phyloP scores from a whole-genome alignment of 2,113 vertebrate genomes.

The Hepsetus odoe region DNA sequence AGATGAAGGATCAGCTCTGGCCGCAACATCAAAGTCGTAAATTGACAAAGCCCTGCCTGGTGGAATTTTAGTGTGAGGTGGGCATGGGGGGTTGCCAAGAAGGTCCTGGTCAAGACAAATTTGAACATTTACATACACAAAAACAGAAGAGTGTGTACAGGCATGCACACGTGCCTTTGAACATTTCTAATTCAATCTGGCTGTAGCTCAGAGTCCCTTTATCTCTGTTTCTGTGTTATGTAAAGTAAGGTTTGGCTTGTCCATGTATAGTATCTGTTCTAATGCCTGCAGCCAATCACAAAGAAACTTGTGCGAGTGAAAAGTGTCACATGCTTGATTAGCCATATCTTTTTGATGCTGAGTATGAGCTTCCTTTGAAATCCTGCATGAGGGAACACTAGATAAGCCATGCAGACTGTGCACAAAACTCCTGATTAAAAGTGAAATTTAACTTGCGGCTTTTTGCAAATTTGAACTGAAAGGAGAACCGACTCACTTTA shows the following conservation, averaged over 20 bases:
- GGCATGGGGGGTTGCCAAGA: no score
- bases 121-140: background rate
- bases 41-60: no score
- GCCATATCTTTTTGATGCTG: background rate
- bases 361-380: background rate
- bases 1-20: no score
- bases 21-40: no score
- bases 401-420: background rate
- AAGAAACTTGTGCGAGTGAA: background rate
- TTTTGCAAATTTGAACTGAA: background rate
- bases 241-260: conserved; percentile 6
- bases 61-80: no score
- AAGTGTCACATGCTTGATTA: background rate
- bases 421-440: background rate
- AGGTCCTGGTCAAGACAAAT: no score
- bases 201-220: background rate
- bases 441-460: background rate
- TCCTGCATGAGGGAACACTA: background rate
- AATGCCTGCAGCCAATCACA: conserved; percentile 3
- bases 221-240: background rate
- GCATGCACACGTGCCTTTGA: background rate
- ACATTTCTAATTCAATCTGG: background rate
- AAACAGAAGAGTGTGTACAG: background rate
- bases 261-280: background rate
- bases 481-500: background rate